A percentile compares a stretch with the other conserved stretches of the same genome.
phyloP scores from a whole-genome alignment of 2,888 invertebrate species.

The Rhorus exstirpatorius region DNA sequence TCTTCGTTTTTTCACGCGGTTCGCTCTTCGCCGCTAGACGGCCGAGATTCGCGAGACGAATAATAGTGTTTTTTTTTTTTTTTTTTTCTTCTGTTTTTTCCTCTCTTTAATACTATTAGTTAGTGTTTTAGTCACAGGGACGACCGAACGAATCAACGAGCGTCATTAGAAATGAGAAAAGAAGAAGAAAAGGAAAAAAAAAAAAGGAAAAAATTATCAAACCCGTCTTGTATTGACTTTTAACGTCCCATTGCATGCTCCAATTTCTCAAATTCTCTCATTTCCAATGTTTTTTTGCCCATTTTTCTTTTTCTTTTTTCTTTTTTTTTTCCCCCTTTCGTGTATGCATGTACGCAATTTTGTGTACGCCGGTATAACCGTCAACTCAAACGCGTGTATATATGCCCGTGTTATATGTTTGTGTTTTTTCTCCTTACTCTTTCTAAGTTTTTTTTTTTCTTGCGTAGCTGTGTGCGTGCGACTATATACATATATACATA shows the following conservation, averaged over 20 bases:
- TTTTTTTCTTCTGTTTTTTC: constrained; percentile 21
- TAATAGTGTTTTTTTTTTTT: constrained; percentile 46
- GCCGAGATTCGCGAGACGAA: constrained; percentile 65
- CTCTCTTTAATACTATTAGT: constrained; percentile 66
- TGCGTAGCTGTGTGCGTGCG: constrained; percentile 69
- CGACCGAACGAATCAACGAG: constrained; percentile 84
- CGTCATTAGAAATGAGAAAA: constrained; percentile 75
- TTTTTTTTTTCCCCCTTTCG: constrained; percentile 56
- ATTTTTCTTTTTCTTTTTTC: constrained; percentile 23
- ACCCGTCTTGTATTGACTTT: constrained; percentile 79
- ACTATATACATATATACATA: constrained; percentile 71
- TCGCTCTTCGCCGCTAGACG: constrained; percentile 61
- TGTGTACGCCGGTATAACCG: constrained; percentile 63
- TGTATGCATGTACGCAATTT: constrained; percentile 71
- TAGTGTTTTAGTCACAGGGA: constrained; percentile 73
- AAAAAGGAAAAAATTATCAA: constrained; percentile 79
- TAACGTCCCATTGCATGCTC: constrained; percentile 66
- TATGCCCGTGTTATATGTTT: constrained; percentile 70
- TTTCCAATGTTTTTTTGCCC: constrained; percentile 37
- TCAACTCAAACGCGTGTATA: constrained; percentile 62
- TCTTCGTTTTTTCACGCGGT: constrained; percentile 53
- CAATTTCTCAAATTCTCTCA: constrained; percentile 34
- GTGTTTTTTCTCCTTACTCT: constrained; percentile 48
- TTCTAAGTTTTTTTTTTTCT: constrained; percentile 37
- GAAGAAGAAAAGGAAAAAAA: too few relatives aligned